Base-by-base conservation (phyloP, 2,113 vertebrate species). In the Azemiops feae region DNA sequence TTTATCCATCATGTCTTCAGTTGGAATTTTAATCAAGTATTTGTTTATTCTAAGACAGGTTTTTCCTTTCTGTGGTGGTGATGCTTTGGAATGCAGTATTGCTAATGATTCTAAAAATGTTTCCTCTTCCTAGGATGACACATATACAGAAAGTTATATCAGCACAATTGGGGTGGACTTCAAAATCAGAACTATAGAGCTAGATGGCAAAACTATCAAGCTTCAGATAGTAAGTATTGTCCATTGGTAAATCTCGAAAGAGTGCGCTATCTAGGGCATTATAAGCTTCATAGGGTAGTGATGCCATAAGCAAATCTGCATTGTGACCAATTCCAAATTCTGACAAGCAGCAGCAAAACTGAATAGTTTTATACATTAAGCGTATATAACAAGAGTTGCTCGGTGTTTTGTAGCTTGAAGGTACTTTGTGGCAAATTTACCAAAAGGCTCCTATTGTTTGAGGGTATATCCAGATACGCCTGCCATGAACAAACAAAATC, bases 81-180 rank as follows among this genome's bases (percentile, higher is more conserved):
- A 43, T 74, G n/a, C 18, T 60, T 5, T 85, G 16, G 27, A 69
- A 53, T 45, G 23, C 43, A 55, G 30, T 47, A 81, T 88, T 94
- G 20, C 43, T 90, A 43, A 34, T 45, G 22, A n/a, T 93, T 93
- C 57, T 12, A 92, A 5, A 53, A 64, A 95, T 94, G 93, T 3
- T 92, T 97, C 91, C 96, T 92, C 96, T 88, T 95, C n/a, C 90
- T 95, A 99, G 99, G 99, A 99, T 97, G 99, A 99, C 97, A 99
- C 99, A 2, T 99, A 99, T 95, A 99, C 99, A 97, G 99, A 99
- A 97, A 99, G 99, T 97, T 99, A 99, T 96, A 99, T 99, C 98
- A 99, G 99, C 97, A 99, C 99, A 93, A 99, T 99, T 95, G 99
- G 99, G 89, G 99, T 99, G 97, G 99, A 99, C 98, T 99, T 99